A percentile compares a stretch with the other conserved stretches of the same genome.
phyloP scores from a whole-genome alignment of 2,113 vertebrate genomes.

The Mastomys coucha region DNA sequence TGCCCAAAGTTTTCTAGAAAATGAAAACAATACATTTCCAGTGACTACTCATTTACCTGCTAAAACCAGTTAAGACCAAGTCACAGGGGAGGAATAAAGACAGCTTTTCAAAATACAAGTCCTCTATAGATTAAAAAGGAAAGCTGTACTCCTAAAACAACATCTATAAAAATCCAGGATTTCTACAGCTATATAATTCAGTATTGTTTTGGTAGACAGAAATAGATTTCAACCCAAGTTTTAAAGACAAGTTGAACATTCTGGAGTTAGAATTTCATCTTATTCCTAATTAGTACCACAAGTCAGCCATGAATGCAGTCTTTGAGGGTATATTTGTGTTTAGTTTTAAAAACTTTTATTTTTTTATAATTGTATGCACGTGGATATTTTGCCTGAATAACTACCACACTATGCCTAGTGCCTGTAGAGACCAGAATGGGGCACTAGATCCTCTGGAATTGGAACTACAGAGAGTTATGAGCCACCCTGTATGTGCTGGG shows the following conservation, averaged over 20 bases:
- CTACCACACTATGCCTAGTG: background rate
- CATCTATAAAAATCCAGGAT: background rate
- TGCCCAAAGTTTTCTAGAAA: constrained; percentile 40
- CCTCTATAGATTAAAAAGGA: constrained; percentile 44
- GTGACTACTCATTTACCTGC: background rate
- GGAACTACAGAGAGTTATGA: background rate
- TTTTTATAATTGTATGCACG: background rate
- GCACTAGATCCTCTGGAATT: background rate
- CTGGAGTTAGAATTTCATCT: constrained; percentile 29
- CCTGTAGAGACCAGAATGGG: background rate
- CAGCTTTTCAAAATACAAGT: background rate
- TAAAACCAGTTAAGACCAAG: constrained; percentile 56
- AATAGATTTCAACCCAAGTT: constrained; percentile 5
- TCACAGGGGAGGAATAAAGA: background rate
- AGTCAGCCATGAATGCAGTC: background rate
- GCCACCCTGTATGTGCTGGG: background rate
- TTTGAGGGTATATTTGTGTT: background rate
- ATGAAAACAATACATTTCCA: constrained; percentile 40
- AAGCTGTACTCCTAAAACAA: constrained; percentile 55
- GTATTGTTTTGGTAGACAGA: background rate
- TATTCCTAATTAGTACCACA: background rate
- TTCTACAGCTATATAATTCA: background rate
- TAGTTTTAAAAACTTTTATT: background rate
- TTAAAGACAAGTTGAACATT: background rate
- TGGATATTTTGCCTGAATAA: background rate